These are phyloP conservation scores for Indri indri DNA, from an alignment of 2,113 vertebrate species.

Conservation along the genomic window DNA sequence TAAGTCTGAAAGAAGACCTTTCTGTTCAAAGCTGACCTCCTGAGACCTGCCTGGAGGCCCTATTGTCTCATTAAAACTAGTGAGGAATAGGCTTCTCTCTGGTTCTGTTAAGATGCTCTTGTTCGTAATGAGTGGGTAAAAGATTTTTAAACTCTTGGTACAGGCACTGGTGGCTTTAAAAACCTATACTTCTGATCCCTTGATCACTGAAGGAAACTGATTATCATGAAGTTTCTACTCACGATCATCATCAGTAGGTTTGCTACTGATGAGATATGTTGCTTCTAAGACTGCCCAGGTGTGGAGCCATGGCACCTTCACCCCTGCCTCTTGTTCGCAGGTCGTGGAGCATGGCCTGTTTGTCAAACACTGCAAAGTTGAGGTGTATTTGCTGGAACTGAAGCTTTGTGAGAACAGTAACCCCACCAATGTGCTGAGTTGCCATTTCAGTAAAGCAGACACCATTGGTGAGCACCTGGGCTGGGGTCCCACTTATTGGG, in stretches of 20 bases:
- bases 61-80: not conserved
- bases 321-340: constrained; percentile 74
- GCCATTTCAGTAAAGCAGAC: constrained; percentile 97
- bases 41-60: not conserved
- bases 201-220: not conserved
- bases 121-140: not conserved
- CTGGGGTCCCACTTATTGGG: not conserved
- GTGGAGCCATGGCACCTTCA: not conserved
- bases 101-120: not conserved
- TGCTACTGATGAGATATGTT: not conserved
- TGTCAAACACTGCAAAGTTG: constrained; percentile 98
- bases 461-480: constrained; percentile 90
- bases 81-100: not conserved
- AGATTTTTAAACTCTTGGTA: not conserved
- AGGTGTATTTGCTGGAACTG: constrained; percentile 96
- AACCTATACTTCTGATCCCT: not conserved
- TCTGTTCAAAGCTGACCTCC: not conserved
- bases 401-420: constrained; percentile 95
- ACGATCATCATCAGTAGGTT: not conserved
- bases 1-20: not conserved
- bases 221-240: not conserved
- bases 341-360: constrained; percentile 98
- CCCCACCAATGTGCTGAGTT: constrained; percentile 90
- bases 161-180: not conserved
- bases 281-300: not conserved